Conservation (phyloP, 2,888 invertebrate genomes). For the Tuberolachnus salignus region DNA sequence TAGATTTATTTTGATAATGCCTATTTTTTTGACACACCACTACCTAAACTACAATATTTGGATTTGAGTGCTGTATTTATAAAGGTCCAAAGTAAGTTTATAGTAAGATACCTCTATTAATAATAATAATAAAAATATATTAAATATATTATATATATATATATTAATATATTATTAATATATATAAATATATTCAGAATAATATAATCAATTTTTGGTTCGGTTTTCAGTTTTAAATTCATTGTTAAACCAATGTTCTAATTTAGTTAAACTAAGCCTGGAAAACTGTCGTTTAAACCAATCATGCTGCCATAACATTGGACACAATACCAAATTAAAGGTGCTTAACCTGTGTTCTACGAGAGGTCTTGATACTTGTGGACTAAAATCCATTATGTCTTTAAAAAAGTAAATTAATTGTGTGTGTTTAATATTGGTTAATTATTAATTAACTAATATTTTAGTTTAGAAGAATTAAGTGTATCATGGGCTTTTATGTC, state of each 20-base stretch:
- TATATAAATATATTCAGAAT: neutral
- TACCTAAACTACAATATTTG: conserved; percentile 75
- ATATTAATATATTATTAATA: too few relatives aligned
- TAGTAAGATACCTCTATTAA: too few relatives aligned
- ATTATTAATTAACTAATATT: conserved; percentile 35
- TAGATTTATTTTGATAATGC: conserved; percentile 51
- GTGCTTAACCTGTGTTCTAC: conserved; percentile 85
- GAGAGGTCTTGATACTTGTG: conserved; percentile 71
- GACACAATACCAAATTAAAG: conserved; percentile 73
- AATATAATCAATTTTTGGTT: conserved; percentile 1
- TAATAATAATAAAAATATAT: neutral
- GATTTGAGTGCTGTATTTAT: conserved; percentile 84
- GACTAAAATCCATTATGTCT: conserved; percentile 70
- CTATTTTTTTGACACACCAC: conserved; percentile 36
- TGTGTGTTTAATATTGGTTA: neutral
- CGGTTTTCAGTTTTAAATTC: conserved; percentile 65
- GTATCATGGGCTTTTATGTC: conserved; percentile 80
- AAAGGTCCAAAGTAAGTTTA: conserved; percentile 62
- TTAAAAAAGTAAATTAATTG: conserved; percentile 42
- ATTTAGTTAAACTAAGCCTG: conserved; percentile 80
- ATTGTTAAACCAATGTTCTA: conserved; percentile 72
- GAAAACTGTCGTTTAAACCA: conserved; percentile 76
- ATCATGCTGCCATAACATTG: conserved; percentile 72
- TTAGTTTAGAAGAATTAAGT: conserved; percentile 74
- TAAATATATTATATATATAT: neutral